A percentile compares a stretch with the other conserved stretches of the same genome.
These are phyloP conservation scores for Chlorodrepanis virens DNA, from an alignment of 2,113 vertebrate genomes.

Conservation along the genomic window DNA sequence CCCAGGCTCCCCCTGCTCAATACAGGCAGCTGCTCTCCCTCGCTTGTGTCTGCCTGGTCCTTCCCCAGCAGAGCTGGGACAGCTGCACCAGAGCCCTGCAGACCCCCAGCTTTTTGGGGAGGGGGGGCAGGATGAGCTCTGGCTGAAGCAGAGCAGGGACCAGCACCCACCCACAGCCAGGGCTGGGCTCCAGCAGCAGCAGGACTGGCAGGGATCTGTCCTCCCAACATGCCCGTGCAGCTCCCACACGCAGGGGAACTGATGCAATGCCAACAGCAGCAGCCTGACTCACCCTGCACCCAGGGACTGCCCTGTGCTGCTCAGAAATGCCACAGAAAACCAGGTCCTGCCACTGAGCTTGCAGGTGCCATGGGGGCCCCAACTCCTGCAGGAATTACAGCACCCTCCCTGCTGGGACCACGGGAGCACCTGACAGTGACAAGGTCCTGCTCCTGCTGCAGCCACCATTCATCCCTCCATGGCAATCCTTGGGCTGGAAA, in stretches of 20 bases:
- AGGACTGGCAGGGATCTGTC: background rate
- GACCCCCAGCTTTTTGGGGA: background rate
- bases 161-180: background rate
- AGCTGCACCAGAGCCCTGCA: background rate
- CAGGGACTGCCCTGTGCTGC: background rate
- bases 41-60: background rate
- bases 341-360: background rate
- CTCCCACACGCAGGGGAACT: background rate
- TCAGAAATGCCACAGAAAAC: background rate
- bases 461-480: fast-evolving
- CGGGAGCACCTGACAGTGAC: background rate
- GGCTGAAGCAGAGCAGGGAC: background rate
- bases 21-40: background rate
- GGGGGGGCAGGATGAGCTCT: background rate
- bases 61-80: background rate
- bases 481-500: background rate
- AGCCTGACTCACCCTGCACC: conserved; percentile 31
- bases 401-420: background rate
- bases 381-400: fast-evolving
- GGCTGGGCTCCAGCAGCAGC: background rate
- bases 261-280: background rate
- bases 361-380: background rate
- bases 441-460: too few species aligned
- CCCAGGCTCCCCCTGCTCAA: background rate
- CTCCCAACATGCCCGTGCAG: background rate